Evolutionary conservation across 2,888 invertebrate species (phyloP).

Genomic region (Ectemnius lituratus): DNA sequence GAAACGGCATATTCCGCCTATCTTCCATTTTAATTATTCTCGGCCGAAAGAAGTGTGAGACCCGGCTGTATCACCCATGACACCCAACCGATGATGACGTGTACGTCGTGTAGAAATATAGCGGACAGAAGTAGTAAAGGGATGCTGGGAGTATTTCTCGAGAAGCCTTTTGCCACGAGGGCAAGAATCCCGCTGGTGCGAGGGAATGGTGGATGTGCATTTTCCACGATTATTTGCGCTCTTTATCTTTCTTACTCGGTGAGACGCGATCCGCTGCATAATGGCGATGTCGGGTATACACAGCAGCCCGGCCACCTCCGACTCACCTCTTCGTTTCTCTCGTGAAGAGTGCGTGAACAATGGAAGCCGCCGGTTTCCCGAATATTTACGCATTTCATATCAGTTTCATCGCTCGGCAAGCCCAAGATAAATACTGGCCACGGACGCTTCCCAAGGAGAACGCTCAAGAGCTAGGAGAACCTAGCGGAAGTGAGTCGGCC

Average conservation of each 20-base stretch:
- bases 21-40: conserved; percentile 75
- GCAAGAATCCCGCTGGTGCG: conserved; percentile 13
- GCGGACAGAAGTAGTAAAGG: not conserved
- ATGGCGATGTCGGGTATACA: conserved; percentile 39
- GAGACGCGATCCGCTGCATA: conserved; percentile 59
- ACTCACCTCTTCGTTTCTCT: not conserved
- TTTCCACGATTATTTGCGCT: conserved; percentile 67
- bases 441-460: conserved; percentile 9
- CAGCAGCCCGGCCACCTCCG: not conserved
- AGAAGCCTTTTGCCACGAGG: not conserved
- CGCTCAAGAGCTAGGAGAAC: not conserved
- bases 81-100: too few species aligned
- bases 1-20: conserved; percentile 55
- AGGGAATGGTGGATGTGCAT: conserved; percentile 51
- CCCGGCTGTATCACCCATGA: too few species aligned
- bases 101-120: conserved; percentile 23
- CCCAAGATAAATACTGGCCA: conserved; percentile 44
- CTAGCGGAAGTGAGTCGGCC: not conserved
- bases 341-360: conserved; percentile 53
- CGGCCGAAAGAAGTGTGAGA: conserved; percentile 57
- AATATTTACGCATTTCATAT: conserved; percentile 54
- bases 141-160: conserved; percentile 18
- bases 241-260: conserved; percentile 61
- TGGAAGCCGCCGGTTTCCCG: conserved; percentile 26
- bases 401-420: conserved; percentile 39